A percentile compares a stretch with the other conserved stretches of the same genome.
Evolutionary conservation across 2,888 invertebrate genomes (phyloP).

Genomic region (Furcula furcula): DNA sequence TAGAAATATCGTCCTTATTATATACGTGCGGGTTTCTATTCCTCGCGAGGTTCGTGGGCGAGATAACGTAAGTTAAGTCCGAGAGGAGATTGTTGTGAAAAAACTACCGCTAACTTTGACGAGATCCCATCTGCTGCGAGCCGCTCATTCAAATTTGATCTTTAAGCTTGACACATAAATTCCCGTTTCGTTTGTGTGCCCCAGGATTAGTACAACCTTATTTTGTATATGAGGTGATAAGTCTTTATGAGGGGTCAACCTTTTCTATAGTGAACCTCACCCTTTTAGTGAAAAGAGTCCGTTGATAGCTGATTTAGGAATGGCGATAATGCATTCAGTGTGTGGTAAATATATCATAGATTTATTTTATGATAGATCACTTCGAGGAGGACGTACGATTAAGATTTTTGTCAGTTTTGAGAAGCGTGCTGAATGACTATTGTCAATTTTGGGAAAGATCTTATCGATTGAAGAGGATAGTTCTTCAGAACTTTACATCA

Average conservation of each 20-base stretch:
- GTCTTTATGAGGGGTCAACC: constrained; percentile 83
- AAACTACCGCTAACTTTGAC: constrained; percentile 78
- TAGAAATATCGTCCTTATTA: constrained; percentile 82
- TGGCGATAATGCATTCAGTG: constrained; percentile 77
- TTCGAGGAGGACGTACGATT: constrained; percentile 42
- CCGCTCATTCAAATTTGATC: constrained; percentile 53
- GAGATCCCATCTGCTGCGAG: constrained; percentile 62
- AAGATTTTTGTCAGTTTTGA: constrained; percentile 37
- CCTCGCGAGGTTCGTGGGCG: constrained; percentile 75
- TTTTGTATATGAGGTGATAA: constrained; percentile 82
- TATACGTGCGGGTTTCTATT: constrained; percentile 81
- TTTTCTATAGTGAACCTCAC: constrained; percentile 79
- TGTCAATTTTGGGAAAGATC: constrained; percentile 2
- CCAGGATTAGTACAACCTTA: constrained; percentile 77
- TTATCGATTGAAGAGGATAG: neutral
- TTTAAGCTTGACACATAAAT: constrained; percentile 47
- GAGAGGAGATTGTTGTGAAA: constrained; percentile 81
- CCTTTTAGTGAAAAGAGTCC: constrained; percentile 82
- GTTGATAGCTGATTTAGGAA: constrained; percentile 82
- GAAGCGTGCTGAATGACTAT: constrained; percentile 3
- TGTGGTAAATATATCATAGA: constrained; percentile 81
- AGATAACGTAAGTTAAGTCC: constrained; percentile 82
- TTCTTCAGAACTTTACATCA: too few relatives aligned
- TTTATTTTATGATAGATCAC: constrained; percentile 76
- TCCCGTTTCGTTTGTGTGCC: constrained; percentile 39